phyloP scores from a whole-genome alignment of 2,888 invertebrate species.

The Synanthedon vespiformis region DNA sequence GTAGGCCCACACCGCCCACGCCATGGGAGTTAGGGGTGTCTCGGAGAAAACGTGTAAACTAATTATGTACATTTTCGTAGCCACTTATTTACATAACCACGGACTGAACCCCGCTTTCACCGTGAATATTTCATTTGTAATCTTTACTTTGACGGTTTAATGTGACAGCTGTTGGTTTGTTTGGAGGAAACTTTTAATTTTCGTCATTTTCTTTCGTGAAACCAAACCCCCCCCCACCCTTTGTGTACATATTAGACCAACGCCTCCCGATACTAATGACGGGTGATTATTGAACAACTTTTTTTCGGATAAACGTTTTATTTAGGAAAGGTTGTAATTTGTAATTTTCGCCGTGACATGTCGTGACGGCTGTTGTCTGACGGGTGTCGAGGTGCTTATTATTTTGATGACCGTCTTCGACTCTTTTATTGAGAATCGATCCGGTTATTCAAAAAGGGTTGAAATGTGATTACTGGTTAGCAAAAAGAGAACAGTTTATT shows the following conservation, averaged over 20 bases:
- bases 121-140: conserved; percentile 70
- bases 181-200: conserved; percentile 68
- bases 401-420: conserved; percentile 47
- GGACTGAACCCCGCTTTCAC: conserved; percentile 65
- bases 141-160: conserved; percentile 68
- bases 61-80: conserved; percentile 71
- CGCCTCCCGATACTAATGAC: conserved; percentile 57
- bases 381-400: conserved; percentile 43
- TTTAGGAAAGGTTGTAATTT: conserved; percentile 59
- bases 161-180: conserved; percentile 69
- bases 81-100: conserved; percentile 70
- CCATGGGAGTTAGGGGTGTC: conserved; percentile 32
- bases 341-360: conserved; percentile 39
- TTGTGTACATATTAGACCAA: conserved; percentile 46
- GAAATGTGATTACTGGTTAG: neutral
- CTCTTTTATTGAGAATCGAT: conserved; percentile 21
- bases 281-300: conserved; percentile 57
- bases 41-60: conserved; percentile 68
- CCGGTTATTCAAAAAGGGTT: conserved; percentile 1
- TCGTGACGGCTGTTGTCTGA: conserved; percentile 31
- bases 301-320: conserved; percentile 46
- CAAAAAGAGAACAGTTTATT: neutral
- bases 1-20: neutral
- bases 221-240: conserved; percentile 27
- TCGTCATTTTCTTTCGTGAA: conserved; percentile 48